Percentiles rank a stretch among this genome's conserved stretches.
Conservation (phyloP, 2,888 invertebrate genomes). For the Trypoxylon attenuatum region DNA sequence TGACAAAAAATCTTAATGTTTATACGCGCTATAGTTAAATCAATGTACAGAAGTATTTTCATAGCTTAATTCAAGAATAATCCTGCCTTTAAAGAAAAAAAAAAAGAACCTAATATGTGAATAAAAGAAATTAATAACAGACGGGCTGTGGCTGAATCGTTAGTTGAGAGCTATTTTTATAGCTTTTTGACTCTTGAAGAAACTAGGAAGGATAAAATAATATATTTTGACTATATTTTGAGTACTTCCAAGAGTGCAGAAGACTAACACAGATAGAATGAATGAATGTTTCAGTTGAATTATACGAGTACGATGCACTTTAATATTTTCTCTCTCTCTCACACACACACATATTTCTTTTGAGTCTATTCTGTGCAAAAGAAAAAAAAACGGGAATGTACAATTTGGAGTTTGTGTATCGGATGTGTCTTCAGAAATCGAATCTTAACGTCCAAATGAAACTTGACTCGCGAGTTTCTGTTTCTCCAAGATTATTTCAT, state of each 20-base stretch:
- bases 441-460: slow-evolving; percentile 20
- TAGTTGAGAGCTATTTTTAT: slow-evolving; percentile 73
- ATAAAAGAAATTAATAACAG: slow-evolving; percentile 66
- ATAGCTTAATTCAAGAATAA: slow-evolving; percentile 70
- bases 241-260: slow-evolving; percentile 58
- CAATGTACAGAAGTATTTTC: slow-evolving; percentile 66
- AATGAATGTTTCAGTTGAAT: slow-evolving; percentile 34
- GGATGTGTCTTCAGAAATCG: slow-evolving; percentile 10
- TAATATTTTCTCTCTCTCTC: slow-evolving; percentile 11
- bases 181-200: slow-evolving; percentile 71
- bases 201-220: slow-evolving; percentile 68
- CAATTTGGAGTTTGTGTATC: slow-evolving; percentile 21
- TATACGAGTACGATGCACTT: slow-evolving; percentile 20
- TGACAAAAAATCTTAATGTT: slow-evolving; percentile 37
- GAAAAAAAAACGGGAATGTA: background rate
- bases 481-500: slow-evolving; percentile 32
- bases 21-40: slow-evolving; percentile 61
- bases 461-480: slow-evolving; percentile 31
- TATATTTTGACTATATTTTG: slow-evolving; percentile 74
- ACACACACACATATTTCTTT: slow-evolving; percentile 7
- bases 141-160: slow-evolving; percentile 72
- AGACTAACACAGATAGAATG: slow-evolving; percentile 48
- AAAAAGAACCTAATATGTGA: slow-evolving; percentile 64
- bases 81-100: slow-evolving; percentile 67
- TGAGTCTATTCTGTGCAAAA: slow-evolving; percentile 9